Evolutionary conservation across 2,888 invertebrate genomes (phyloP).

Genomic region (Siphlonurus alternatus): DNA sequence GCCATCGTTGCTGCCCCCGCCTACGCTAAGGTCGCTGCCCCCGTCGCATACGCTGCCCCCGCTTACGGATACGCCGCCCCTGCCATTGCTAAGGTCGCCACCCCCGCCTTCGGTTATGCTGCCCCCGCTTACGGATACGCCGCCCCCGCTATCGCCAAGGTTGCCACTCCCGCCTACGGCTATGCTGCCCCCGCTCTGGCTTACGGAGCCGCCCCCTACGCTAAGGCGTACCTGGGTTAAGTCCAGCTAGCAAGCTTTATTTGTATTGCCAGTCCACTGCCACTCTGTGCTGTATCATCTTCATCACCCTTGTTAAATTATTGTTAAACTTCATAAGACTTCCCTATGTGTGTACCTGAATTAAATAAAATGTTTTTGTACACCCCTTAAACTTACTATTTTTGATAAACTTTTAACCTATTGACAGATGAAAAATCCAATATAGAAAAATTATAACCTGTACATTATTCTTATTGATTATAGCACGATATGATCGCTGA

Average conservation of each 20-base stretch:
- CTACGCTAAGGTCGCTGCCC: slow-evolving; percentile 14
- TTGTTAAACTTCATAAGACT: not conserved
- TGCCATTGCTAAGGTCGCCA: slow-evolving; percentile 15
- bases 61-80: slow-evolving; percentile 5
- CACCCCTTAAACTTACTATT: not conserved
- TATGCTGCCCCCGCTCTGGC: not conserved
- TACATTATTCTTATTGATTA: not conserved
- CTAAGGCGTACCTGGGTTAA: slow-evolving; percentile 11
- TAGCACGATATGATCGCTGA: not conserved
- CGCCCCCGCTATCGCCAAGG: not conserved
- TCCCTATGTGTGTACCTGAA: not conserved
- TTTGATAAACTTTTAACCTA: too few relatives aligned
- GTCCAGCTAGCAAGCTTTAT: not conserved
- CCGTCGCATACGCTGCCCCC: slow-evolving; percentile 7
- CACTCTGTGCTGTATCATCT: not conserved
- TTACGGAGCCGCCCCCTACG: not conserved
- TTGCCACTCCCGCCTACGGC: not conserved
- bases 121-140: slow-evolving; percentile 5
- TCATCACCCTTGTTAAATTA: not conserved
- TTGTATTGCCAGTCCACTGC: not conserved
- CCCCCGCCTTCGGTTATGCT: slow-evolving; percentile 7
- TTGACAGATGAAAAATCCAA: too few relatives aligned
- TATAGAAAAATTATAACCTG: too few relatives aligned
- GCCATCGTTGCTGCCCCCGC: slow-evolving; percentile 14
- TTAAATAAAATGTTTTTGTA: not conserved